Percentiles rank a stretch among this genome's conserved stretches.
Conservation (phyloP, 2,797 vertebrate genomes). For the Rhinatrema bivittatum region DNA sequence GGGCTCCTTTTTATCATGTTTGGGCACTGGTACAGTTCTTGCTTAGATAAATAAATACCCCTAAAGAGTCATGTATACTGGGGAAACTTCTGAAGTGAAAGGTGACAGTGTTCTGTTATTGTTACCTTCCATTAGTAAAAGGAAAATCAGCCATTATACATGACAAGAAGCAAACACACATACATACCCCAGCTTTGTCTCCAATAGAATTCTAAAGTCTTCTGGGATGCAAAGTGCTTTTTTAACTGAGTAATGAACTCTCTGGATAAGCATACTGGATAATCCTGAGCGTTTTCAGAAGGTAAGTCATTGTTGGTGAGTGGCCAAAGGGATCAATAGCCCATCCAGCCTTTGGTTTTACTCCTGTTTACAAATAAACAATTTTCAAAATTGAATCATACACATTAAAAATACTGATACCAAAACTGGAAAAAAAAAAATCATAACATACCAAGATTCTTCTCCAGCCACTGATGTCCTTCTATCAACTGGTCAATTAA, state of each 20-base stretch:
- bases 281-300: conserved; percentile 79
- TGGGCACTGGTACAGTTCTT: too few relatives aligned
- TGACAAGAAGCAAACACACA: conserved; percentile 1
- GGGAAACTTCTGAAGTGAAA: too few relatives aligned
- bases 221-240: conserved; percentile 73
- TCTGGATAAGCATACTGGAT: conserved; percentile 80
- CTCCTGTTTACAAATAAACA: conserved; percentile 51
- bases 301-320: conserved; percentile 83
- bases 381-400: conserved; percentile 1
- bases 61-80: too few relatives aligned
- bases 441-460: conserved; percentile 60
- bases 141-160: too few relatives aligned
- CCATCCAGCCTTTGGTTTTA: conserved; percentile 78
- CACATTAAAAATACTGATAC: not conserved
- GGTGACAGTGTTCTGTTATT: too few relatives aligned
- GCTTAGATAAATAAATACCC: too few relatives aligned
- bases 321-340: conserved; percentile 85
- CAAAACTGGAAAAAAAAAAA: not conserved
- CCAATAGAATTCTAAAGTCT: conserved; percentile 83
- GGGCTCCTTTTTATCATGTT: too few relatives aligned
- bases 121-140: too few relatives aligned
- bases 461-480: conserved; percentile 89
- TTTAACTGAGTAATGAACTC: conserved; percentile 83
- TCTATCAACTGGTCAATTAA: conserved; percentile 85
- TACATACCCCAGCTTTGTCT: conserved; percentile 86